Base-by-base conservation (phyloP, 1,140 invertebrate species). In the Aphis craccivora region DNA sequence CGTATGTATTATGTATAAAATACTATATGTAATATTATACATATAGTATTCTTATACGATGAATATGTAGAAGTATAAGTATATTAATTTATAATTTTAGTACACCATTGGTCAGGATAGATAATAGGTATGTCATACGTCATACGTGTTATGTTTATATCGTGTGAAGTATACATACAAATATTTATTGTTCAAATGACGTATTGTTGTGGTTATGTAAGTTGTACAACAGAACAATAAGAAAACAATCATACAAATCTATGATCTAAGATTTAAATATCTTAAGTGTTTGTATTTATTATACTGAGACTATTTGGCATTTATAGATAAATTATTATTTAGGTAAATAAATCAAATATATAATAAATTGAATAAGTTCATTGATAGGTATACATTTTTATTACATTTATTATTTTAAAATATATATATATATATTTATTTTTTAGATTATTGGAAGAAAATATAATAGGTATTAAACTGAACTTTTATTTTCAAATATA, bases 21-120 rank as follows among this genome's bases (percentile, higher is more conserved):
- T 40, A 40, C 37, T 40, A 40, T 2, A 40, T 30, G 11, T 30
- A 8, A 60, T 30, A 60, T 25, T 60, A 60, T 60, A 25, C n/a
- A 18, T 45, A 45, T n/a, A 14, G 60, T 35, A 4, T 1, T 76
- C n/a, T 51, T 51, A 23, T 18, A n/a, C 8, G 30, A n/a, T n/a
- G n/a, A 76, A 76, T 76, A 76, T 60, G 60, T 76, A 67, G n/a
- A 67, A n/a, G 30, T 67, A 45, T 45, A 45, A 45, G 45, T 45
- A 45, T 45, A 76, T 76, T n/a, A 76, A 76, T 76, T 76, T 35
- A 76, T n/a, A 76, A 76, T 76, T 76, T 76, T 35, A 76, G 60
- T 76, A 11, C 4, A 35, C 60, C 30, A 76, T 76, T 76, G 60
- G 14, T 76, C 30, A 67, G 30, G 14, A 67, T 76, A 35, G 0